phyloP scores from a whole-genome alignment of 1,140 invertebrate genomes.

The Coptotermes formosanus region DNA sequence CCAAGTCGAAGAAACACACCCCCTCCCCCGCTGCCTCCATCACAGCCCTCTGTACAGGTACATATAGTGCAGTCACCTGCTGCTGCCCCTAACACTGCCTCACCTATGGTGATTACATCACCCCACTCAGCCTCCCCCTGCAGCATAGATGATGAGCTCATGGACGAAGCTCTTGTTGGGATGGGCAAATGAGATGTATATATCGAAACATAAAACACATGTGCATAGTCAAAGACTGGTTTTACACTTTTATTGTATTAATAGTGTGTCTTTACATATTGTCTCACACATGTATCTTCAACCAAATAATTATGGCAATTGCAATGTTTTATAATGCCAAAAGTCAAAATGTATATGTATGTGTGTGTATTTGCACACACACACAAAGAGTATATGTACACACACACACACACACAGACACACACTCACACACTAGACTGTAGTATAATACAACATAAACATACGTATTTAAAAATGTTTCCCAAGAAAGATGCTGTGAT shows the following conservation, averaged over 20 bases:
- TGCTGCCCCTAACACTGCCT: slow-evolving; percentile 60
- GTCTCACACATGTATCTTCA: not conserved
- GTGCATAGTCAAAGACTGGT: not conserved
- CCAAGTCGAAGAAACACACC: slow-evolving; percentile 53
- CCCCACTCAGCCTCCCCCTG: slow-evolving; percentile 76
- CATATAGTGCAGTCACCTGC: slow-evolving; percentile 78
- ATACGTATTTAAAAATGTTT: not conserved
- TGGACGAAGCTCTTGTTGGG: slow-evolving; percentile 82
- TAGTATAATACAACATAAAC: not conserved
- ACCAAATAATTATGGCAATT: not conserved
- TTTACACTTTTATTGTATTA: not conserved
- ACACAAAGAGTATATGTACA: too few species aligned
- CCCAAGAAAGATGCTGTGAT: not conserved
- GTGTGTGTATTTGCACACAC: not conserved
- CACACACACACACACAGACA: too few species aligned
- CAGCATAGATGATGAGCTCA: slow-evolving; percentile 83
- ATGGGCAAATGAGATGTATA: slow-evolving; percentile 57
- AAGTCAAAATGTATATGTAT: not conserved
- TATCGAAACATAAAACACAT: not conserved
- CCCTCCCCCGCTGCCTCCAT: slow-evolving; percentile 45
- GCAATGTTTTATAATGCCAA: not conserved
- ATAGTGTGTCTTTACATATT: not conserved
- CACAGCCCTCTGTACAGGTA: slow-evolving; percentile 65
- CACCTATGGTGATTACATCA: slow-evolving; percentile 64
- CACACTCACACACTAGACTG: too few species aligned